These are phyloP conservation scores for Steinernema scapterisci DNA, from an alignment of 2,888 invertebrate genomes.

Conservation along the genomic window DNA sequence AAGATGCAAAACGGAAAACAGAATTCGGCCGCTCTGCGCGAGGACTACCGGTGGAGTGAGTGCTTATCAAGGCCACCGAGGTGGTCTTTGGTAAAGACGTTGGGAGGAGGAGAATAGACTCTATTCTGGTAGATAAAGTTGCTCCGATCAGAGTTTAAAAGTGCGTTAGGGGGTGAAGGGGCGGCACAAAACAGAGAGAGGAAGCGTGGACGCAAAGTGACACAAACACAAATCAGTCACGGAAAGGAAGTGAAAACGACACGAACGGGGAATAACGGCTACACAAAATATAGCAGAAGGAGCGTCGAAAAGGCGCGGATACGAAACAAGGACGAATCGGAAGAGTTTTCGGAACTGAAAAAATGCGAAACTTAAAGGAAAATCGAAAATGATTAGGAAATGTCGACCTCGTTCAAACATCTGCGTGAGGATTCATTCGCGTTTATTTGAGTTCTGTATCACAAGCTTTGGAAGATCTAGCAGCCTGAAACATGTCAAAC, in stretches of 20 bases:
- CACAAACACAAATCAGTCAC: neutral
- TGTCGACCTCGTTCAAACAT: no score
- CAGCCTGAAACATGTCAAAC: no score
- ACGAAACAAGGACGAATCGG: neutral
- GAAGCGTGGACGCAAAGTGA: neutral
- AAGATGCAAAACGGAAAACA: slow-evolving; percentile 2
- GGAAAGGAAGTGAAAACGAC: neutral
- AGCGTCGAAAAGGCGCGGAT: neutral
- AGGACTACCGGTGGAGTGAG: neutral
- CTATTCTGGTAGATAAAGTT: neutral
- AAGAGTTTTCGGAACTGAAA: neutral
- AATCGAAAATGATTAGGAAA: no score
- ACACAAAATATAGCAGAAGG: no score
- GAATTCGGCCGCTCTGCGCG: neutral
- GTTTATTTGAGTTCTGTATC: no score
- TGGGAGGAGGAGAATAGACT: neutral
- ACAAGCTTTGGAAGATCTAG: no score
- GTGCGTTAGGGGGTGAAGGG: neutral
- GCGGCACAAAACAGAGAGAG: neutral
- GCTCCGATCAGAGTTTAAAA: neutral
- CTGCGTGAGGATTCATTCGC: no score
- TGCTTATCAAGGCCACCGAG: neutral
- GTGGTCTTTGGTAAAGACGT: neutral
- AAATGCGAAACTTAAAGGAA: neutral
- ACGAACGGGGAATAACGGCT: neutral